Base-by-base conservation (phyloP, 1,140 invertebrate species). In the Tetragnatha versicolor region DNA sequence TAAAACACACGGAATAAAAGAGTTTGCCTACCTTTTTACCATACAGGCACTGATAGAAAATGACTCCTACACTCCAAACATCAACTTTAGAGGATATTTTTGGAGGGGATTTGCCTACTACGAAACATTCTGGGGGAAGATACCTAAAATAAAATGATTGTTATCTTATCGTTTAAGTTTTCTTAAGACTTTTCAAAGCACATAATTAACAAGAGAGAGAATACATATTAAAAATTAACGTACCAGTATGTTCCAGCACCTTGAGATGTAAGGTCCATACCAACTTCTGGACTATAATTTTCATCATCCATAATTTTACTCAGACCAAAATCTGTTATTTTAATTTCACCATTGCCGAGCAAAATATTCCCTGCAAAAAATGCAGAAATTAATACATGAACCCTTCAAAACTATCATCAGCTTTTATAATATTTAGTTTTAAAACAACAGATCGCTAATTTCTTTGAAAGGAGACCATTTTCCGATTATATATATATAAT, bases 21-120 rank as follows among this genome's bases (percentile, higher is more conserved):
- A 29, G 33, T 31, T 25, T n/a, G 77, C 82, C 82, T 84, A 90
- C 89, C 86, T 92, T 91, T 86, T 90, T 91, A 22, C 98, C 98
- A 88, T 99, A 99, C 25, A 99, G 90, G 89, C 98, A 99, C 89
- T 99, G 98, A 88, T 99, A 99, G 90, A 99, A 99, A 89, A 99
- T 99, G 80, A 99, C 97, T 85, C 98, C 98, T 58, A 99, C 97
- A 85, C 95, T 98, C 98, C 98, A 99, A 51, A 99, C 98, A 88
- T 99, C 98, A 79, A 99, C 98, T 90, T 99, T 99, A 81, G 96
- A 98, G 84, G 96, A 98, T 86, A 99, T 99, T 92, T 99, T 99
- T 84, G 98, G 98, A 83, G 98, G 97, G 88, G 96, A 97, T 88
- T 98, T 98, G 79, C 96, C 97, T 82, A 99, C 96, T 77, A 99